These are phyloP conservation scores for Anodontia alba DNA, from an alignment of 2,888 invertebrate genomes.

Conservation along the genomic window DNA sequence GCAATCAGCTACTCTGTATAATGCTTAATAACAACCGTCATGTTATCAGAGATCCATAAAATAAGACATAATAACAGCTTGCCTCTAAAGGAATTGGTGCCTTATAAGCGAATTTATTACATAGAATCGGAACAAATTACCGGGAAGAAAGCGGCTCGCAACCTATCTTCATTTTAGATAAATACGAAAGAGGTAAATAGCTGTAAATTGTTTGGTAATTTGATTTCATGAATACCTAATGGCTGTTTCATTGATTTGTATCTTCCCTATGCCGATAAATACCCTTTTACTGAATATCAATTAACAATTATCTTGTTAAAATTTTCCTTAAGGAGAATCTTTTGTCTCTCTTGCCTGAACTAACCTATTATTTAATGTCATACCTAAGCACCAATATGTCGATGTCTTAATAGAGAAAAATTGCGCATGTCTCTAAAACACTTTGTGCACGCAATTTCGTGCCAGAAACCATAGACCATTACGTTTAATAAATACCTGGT, in stretches of 20 bases:
- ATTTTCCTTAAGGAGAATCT: background rate
- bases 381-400: slow-evolving; percentile 13
- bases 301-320: slow-evolving; percentile 20
- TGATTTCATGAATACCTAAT: slow-evolving; percentile 15
- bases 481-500: background rate
- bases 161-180: slow-evolving; percentile 9
- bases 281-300: slow-evolving; percentile 12
- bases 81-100: slow-evolving; percentile 3
- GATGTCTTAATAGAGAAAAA: slow-evolving; percentile 14
- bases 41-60: slow-evolving; percentile 1
- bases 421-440: background rate
- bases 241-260: slow-evolving; percentile 11
- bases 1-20: too few relatives aligned
- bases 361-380: slow-evolving; percentile 14
- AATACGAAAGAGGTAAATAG: slow-evolving; percentile 1
- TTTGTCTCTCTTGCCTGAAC: slow-evolving; percentile 4
- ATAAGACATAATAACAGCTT: background rate
- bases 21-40: too few relatives aligned
- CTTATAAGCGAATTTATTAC: slow-evolving; percentile 10
- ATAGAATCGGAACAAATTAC: slow-evolving; percentile 7
- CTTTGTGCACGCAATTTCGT: background rate
- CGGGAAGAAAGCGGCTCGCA: background rate
- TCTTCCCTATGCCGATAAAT: slow-evolving; percentile 2
- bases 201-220: slow-evolving; percentile 21
- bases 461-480: background rate